Evolutionary conservation across 2,797 vertebrate species (phyloP).

Genomic region (Xenentodon cancila): DNA sequence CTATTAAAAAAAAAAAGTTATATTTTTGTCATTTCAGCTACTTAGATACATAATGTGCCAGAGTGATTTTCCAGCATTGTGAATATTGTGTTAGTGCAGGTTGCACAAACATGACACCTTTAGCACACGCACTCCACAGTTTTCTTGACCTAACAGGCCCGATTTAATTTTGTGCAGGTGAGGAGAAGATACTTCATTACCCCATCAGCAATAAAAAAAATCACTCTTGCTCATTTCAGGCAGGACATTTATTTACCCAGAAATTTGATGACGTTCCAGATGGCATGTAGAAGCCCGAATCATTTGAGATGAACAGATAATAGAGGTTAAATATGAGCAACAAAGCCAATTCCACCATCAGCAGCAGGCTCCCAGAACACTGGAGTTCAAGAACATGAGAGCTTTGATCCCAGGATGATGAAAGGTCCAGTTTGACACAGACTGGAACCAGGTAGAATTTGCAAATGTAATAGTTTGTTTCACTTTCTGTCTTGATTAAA

Average conservation of each 20-base stretch:
- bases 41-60: too few species aligned
- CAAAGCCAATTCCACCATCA: neutral
- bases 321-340: neutral
- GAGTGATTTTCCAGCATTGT: too few species aligned
- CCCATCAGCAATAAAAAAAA: too few species aligned
- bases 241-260: neutral
- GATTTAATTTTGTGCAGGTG: too few species aligned
- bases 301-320: neutral
- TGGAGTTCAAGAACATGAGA: neutral
- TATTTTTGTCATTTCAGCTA: too few species aligned
- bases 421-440: neutral
- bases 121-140: too few species aligned
- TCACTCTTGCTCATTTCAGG: neutral
- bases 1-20: too few species aligned
- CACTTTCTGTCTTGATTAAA: neutral
- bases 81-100: too few species aligned
- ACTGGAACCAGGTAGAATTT: neutral
- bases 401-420: neutral
- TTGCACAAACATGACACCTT: too few species aligned
- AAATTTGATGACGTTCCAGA: neutral
- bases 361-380: slow-evolving; percentile 1
- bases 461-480: neutral
- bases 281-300: neutral
- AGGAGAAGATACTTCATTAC: too few species aligned
- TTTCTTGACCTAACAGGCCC: too few species aligned